Base-by-base conservation (phyloP, 1,140 invertebrate genomes). In the Galendromus occidentalis region DNA sequence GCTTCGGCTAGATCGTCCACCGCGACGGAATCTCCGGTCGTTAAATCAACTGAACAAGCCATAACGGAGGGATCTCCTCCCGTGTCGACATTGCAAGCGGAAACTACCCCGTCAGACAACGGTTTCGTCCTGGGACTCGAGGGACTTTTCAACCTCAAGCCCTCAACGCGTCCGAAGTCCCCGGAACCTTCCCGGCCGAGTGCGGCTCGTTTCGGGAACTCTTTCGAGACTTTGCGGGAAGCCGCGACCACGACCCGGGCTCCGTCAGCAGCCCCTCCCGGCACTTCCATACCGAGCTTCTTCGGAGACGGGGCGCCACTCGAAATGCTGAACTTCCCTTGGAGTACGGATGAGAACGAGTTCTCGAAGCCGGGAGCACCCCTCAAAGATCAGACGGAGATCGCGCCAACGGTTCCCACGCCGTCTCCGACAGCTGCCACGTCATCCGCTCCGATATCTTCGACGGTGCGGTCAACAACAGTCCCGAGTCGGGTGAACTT, bases 401-500 rank as follows among this genome's bases (percentile, higher is more conserved):
- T 4, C 33, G 9, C 33, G 33, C 4, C 4, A 4, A 6, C 33
- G 4, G 33, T 9, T 39, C 9, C 33, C 25, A 2, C 14, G 5
- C 45, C 47, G 65, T 55, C 42, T 68, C 67, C 55, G 51, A 64
- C 42, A 67, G 64, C 44, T 69, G 59, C 64, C 68, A 69, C 65
- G 67, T 70, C 42, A 69, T 70, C 64, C 71, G 66, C 51, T 66
- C 68, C 17, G 67, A 66, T 41, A 59, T 67, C 51, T 67, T 69
- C 44, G 70, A 73, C 42, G 69, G 72, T 51, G 68, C 69, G 17
- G 68, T 70, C n/a, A 72, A 73, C 65, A 70, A 70, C 25, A 74
- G 74, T 66, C 67, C 67, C 65, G 65, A 59, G 25, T 39, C 33
- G 33, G 14, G 51, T 59, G 51, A 59, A 59, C 51, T 22, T 59